phyloP scores from a whole-genome alignment of 2,888 invertebrate genomes.

The Phengaris arion region DNA sequence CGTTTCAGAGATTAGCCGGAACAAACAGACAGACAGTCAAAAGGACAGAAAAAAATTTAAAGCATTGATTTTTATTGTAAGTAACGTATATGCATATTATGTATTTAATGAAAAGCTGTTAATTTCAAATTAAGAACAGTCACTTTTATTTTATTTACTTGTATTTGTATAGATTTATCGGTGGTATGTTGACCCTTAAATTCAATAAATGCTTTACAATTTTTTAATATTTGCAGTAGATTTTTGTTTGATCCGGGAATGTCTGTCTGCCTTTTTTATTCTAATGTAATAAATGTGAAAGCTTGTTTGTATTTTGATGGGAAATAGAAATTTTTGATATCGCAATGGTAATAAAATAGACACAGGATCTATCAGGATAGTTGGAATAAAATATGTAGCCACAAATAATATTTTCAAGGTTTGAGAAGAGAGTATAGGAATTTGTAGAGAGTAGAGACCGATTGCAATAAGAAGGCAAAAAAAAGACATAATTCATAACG shows the following conservation, averaged over 20 bases:
- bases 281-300: conserved; percentile 16
- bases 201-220: neutral
- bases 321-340: neutral
- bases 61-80: too few species aligned
- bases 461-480: too few species aligned
- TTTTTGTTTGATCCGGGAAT: neutral
- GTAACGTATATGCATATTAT: too few species aligned
- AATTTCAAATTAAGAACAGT: too few species aligned
- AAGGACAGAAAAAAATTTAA: too few species aligned
- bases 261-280: conserved; percentile 26
- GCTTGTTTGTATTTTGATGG: conserved; percentile 7
- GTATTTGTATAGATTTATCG: too few species aligned
- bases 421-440: neutral
- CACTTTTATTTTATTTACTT: too few species aligned
- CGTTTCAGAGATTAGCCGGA: too few species aligned
- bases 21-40: too few species aligned
- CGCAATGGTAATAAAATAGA: conserved; percentile 6
- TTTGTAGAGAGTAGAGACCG: neutral
- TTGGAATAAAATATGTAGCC: neutral
- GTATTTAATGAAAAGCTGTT: too few species aligned
- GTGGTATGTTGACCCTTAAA: neutral
- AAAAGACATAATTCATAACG: too few species aligned
- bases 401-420: neutral
- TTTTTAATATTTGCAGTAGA: neutral
- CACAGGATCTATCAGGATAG: neutral